phyloP scores from a whole-genome alignment of 2,113 vertebrate species.

The Campylomormyrus numenius region DNA sequence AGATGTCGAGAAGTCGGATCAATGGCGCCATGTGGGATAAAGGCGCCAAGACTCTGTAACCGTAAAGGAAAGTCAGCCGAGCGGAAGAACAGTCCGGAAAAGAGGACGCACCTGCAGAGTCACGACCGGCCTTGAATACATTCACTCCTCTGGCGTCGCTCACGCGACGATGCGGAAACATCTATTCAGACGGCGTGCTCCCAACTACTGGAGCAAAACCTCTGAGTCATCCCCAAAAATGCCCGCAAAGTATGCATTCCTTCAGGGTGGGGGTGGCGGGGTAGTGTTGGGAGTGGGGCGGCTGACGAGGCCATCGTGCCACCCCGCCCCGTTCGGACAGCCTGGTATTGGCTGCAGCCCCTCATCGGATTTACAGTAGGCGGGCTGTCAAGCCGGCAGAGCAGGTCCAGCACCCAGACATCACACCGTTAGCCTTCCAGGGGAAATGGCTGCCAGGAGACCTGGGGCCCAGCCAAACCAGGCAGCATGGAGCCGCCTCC shows the following conservation, averaged over 20 bases:
- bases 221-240: not conserved
- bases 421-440: not conserved
- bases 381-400: not conserved
- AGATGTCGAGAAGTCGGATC: not conserved
- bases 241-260: not conserved
- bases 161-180: not conserved
- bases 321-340: not conserved
- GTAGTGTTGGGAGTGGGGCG: not conserved
- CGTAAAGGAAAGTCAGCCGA: not conserved
- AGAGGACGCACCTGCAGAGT: not conserved
- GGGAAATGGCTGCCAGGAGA: not conserved
- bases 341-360: not conserved
- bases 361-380: not conserved
- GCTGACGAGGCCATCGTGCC: not conserved
- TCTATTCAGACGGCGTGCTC: not conserved
- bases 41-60: not conserved
- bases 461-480: not conserved
- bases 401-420: not conserved
- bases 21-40: not conserved
- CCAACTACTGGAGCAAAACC: not conserved
- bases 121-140: not conserved
- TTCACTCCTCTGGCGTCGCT: not conserved
- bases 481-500: not conserved
- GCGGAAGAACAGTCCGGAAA: not conserved
- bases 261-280: not conserved